Evolutionary conservation across 2,888 invertebrate genomes (phyloP), one percentile per base, ranked within the genome.

Genomic region (Oxytorus armatus): DNA sequence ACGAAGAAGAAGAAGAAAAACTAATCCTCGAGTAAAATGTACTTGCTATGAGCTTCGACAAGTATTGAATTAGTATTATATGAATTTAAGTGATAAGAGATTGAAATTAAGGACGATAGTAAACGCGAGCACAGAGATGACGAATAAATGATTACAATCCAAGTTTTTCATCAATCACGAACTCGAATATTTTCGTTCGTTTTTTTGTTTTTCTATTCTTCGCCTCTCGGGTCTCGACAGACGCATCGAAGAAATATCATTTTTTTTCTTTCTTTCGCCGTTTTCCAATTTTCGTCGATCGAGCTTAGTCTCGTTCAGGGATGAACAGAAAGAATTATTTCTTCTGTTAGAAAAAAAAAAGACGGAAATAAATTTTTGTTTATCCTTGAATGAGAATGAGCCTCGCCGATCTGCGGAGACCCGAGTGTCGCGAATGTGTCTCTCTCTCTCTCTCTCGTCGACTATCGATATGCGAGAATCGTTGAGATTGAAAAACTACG

Each of bases 21-120:
- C 85, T 87, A 87, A 88, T 88, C 88, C 83, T 89, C 84, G 86
- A 90, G 85, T 89, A 89, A 69, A 57, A 85, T 90, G 90, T 90
- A 91, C 89, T 90, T 90, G 90, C 89, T 90, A 90, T 88, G 91
- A 91, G 91, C 91, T 91, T 91, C 87, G 88, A 90, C 86, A 90
- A 90, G 90, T 91, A 91, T 90, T 90, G 89, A 88, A 88, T 91
- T 74, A 91, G 90, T 90, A 90, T 90, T 90, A 90, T 65, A 80
- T 76, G 72, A 79, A 85, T 79, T 63, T 80, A 77, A 80, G 55
- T 57, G 39, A 73, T 87, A 85, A 86, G 84, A 75, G 84, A 75
- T 51, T 65, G 47, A 42, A 73, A 65, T 47, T 83, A 77, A 75
- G 39, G 80, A 70, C 77, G 74, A 51, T 59, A 42, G 7, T 39